These are phyloP conservation scores for Eristalinus aeneus DNA, from an alignment of 2,888 invertebrate genomes.

Conservation along the genomic window DNA sequence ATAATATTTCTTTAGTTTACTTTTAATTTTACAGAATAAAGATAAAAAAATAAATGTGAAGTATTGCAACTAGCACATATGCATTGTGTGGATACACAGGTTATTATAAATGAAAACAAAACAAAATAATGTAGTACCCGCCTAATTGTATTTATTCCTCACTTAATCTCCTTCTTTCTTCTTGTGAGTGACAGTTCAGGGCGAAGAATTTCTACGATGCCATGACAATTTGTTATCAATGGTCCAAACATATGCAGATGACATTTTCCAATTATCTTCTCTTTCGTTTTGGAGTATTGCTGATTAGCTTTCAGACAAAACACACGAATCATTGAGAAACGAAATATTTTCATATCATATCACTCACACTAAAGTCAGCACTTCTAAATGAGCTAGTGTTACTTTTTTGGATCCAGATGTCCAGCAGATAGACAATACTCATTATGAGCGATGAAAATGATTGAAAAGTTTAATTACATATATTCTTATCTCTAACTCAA, in stretches of 20 bases:
- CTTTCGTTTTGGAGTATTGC: conserved; percentile 27
- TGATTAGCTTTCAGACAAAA: conserved; percentile 38
- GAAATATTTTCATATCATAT: conserved; percentile 21
- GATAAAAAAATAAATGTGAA: too few relatives aligned
- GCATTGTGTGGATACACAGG: too few relatives aligned
- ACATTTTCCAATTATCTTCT: conserved; percentile 53
- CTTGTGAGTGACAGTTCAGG: neutral
- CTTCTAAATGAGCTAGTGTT: conserved; percentile 20
- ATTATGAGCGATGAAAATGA: conserved; percentile 56
- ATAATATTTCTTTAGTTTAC: too few relatives aligned
- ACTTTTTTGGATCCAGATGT: conserved; percentile 32
- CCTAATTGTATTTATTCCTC: neutral
- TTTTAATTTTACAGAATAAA: too few relatives aligned
- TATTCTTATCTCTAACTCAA: conserved; percentile 36
- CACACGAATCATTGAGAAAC: conserved; percentile 35
- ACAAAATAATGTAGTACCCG: too few relatives aligned
- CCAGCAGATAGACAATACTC: conserved; percentile 38
- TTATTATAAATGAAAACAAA: too few relatives aligned
- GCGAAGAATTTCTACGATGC: conserved; percentile 11
- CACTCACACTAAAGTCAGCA: neutral
- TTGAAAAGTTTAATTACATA: conserved; percentile 68
- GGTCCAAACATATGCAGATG: conserved; percentile 43
- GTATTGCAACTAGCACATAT: too few relatives aligned
- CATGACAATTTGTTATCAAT: conserved; percentile 36
- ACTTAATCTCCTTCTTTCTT: neutral